Base-by-base conservation (phyloP, 2,797 vertebrate genomes). In the Phyllotis vaccarum region DNA sequence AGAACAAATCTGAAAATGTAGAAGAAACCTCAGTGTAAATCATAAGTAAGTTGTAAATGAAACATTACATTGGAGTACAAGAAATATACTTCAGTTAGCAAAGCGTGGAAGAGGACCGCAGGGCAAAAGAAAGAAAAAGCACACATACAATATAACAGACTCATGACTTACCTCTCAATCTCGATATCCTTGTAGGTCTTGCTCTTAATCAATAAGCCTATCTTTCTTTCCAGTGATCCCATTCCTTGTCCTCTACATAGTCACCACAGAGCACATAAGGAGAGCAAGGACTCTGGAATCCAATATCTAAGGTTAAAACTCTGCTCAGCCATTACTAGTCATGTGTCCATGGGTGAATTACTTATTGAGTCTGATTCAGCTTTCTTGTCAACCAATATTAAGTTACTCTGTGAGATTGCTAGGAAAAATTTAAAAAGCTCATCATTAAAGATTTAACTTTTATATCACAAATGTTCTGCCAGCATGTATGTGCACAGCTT, bases 131-230 rank as follows among this genome's bases (percentile, higher is more conserved):
- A 62, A 43, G 54, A 86, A 46, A 40, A 46, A n/a, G 8, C 40
- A 27, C 29, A 75, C 34, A 49, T 2, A 34, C 49, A 80, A 94
- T 10, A 93, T 79, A 34, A 95, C 66, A 93, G 89, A 76, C 64
- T n/a, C 22, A 81, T 88, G 81, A 91, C 64, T 96, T 96, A 96
- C 93, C 92, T 93, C 68, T 94, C 83, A 94, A 95, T 72, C 40
- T 90, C 34, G 62, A 43, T 93, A 85, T 93, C 86, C 56, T 94
- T 88, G 87, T 62, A 96, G 95, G 49, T 66, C 80, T 96, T 68
- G 91, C 46, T n/a, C 34, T 54, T 31, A 62, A 95, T 64, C 66
- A 95, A 74, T 89, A 82, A 96, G 43, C 34, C 60, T 95, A 93
- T 72, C 68, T 96, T 95, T 89, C 40, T 40, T 93, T 95, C 83